phyloP scores from a whole-genome alignment of 2,113 vertebrate species.

The human region DNA sequence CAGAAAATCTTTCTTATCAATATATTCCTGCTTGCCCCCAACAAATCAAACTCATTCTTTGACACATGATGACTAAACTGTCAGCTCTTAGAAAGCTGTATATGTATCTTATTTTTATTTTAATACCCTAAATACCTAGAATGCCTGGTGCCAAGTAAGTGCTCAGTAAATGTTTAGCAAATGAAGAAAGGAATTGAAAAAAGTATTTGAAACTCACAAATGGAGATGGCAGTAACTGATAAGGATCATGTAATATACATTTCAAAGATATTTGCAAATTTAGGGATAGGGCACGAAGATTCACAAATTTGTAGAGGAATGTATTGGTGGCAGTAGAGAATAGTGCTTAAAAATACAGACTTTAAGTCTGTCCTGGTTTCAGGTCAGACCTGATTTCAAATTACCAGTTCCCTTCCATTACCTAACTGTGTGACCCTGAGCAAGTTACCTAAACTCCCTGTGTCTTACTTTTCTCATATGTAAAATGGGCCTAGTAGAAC shows the following conservation, averaged over 20 bases:
- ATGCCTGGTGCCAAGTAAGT: not conserved
- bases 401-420: not conserved
- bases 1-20: not conserved
- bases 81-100: not conserved
- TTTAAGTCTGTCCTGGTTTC: not conserved
- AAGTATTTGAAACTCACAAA: not conserved
- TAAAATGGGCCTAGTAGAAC: not conserved
- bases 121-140: not conserved
- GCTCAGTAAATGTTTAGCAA: not conserved
- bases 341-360: not conserved
- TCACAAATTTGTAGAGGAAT: not conserved
- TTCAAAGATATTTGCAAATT: not conserved
- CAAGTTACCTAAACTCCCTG: not conserved
- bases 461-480: not conserved
- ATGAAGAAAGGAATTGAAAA: not conserved
- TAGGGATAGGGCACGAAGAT: not conserved
- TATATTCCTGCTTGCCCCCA: not conserved
- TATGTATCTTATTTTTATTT: not conserved
- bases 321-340: not conserved
- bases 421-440: not conserved
- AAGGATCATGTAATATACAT: not conserved
- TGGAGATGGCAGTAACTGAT: not conserved
- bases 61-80: not conserved
- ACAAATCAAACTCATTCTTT: not conserved
- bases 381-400: not conserved